Evolutionary conservation across 2,888 invertebrate species (phyloP).

Genomic region (Gari tellinella): DNA sequence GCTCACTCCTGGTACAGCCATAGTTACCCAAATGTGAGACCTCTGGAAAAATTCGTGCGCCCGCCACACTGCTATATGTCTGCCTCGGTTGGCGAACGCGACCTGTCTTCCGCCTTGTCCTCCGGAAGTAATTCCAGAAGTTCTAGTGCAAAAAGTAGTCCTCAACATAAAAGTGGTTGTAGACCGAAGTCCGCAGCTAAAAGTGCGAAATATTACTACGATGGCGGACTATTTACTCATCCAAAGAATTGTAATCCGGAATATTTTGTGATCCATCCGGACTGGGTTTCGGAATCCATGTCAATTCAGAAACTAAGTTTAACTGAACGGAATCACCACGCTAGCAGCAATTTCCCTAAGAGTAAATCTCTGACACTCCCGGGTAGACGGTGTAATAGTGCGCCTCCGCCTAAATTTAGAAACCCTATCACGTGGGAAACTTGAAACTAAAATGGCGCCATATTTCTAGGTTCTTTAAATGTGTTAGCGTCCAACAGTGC

Average conservation of each 20-base stretch:
- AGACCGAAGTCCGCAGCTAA: slow-evolving; percentile 34
- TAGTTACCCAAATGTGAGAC: slow-evolving; percentile 63
- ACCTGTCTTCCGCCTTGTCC: slow-evolving; percentile 46
- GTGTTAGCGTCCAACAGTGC: no score
- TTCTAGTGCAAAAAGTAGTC: slow-evolving; percentile 55
- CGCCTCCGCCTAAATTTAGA: slow-evolving; percentile 78
- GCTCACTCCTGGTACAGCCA: slow-evolving; percentile 73
- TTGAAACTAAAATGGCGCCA: neutral
- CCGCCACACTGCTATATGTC: slow-evolving; percentile 58
- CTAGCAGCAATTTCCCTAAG: slow-evolving; percentile 24
- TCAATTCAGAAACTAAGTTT: slow-evolving; percentile 75
- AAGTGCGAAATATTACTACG: slow-evolving; percentile 66
- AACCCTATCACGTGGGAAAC: slow-evolving; percentile 81
- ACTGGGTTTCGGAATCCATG: slow-evolving; percentile 82
- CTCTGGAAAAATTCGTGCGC: slow-evolving; percentile 56
- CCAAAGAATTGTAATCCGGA: slow-evolving; percentile 70
- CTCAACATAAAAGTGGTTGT: slow-evolving; percentile 29
- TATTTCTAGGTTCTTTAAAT: no score
- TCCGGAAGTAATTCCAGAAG: slow-evolving; percentile 41
- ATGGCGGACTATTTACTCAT: slow-evolving; percentile 76
- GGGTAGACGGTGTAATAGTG: slow-evolving; percentile 77
- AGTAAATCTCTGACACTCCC: slow-evolving; percentile 68
- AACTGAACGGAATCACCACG: slow-evolving; percentile 57
- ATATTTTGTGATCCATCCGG: slow-evolving; percentile 82
- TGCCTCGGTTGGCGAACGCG: slow-evolving; percentile 56